A percentile compares a stretch with the other conserved stretches of the same genome.
phyloP scores from a whole-genome alignment of 2,113 vertebrate genomes.

The Galbula dea region DNA sequence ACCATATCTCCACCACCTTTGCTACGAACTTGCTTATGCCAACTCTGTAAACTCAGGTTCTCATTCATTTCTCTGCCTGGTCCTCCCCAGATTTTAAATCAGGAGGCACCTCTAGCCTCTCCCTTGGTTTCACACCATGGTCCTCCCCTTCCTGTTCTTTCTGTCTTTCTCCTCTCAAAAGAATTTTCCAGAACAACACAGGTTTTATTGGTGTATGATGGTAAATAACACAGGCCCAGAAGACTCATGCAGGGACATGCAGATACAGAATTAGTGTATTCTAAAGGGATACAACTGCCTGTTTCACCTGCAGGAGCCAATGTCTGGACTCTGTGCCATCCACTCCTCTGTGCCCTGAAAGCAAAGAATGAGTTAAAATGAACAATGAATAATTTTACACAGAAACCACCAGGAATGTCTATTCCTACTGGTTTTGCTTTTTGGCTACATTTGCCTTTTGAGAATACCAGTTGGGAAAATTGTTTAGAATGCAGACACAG shows the following conservation, averaged over 20 bases:
- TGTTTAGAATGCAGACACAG: constrained; percentile 23
- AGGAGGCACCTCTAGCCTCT: background rate
- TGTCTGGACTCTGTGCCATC: background rate
- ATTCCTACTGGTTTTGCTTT: constrained; percentile 50
- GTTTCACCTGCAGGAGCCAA: background rate
- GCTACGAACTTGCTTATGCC: background rate
- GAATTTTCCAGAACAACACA: background rate
- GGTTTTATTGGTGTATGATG: background rate
- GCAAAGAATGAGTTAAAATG: constrained; percentile 46
- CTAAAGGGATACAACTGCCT: background rate
- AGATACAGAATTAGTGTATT: background rate
- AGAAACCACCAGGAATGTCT: constrained; percentile 54
- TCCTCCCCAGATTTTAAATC: background rate
- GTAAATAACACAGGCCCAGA: background rate
- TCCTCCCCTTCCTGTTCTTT: background rate
- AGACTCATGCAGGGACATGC: background rate
- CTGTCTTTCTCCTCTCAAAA: background rate
- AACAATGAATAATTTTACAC: constrained; percentile 48
- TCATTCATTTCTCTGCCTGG: background rate
- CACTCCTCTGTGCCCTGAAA: background rate
- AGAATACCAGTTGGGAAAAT: constrained; percentile 45
- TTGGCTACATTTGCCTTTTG: constrained; percentile 43
- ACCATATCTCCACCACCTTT: background rate
- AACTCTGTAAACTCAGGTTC: background rate
- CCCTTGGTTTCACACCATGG: background rate